Evolutionary conservation across 2,888 invertebrate genomes (phyloP).

Genomic region (Neuroscelio doddi): DNA sequence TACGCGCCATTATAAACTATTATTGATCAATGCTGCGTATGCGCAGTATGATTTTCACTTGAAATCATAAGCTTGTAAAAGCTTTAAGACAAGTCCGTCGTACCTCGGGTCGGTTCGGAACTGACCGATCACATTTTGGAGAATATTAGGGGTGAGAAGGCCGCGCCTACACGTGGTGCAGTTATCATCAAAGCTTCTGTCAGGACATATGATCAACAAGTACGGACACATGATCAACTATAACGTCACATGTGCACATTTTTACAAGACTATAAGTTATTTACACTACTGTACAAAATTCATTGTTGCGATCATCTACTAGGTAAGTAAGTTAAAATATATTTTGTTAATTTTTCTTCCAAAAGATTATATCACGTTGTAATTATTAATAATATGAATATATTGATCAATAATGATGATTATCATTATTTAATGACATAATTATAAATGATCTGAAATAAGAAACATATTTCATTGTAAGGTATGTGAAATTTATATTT

Average conservation of each 20-base stretch:
- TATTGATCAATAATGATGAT: no score
- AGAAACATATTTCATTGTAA: no score
- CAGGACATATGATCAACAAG: constrained; percentile 14
- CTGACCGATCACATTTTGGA: constrained; percentile 32
- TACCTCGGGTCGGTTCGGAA: constrained; percentile 43
- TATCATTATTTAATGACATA: no score
- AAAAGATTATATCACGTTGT: no score
- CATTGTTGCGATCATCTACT: no score
- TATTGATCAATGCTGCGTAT: constrained; percentile 48
- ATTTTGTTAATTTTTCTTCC: no score
- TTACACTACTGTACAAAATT: no score
- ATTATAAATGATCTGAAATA: no score
- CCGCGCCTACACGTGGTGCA: constrained; percentile 57
- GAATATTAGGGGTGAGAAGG: constrained; percentile 45
- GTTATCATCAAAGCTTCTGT: constrained; percentile 34
- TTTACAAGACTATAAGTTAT: no score
- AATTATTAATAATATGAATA: no score
- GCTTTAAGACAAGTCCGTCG: constrained; percentile 28
- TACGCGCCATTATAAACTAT: background rate
- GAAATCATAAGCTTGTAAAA: constrained; percentile 20
- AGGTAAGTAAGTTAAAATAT: no score
- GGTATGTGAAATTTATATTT: no score
- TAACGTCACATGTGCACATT: background rate
- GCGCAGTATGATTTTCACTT: constrained; percentile 37
- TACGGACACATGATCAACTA: constrained; percentile 5